These are phyloP conservation scores for Microplitis deprimator DNA, from an alignment of 2,888 invertebrate genomes.

Conservation along the genomic window DNA sequence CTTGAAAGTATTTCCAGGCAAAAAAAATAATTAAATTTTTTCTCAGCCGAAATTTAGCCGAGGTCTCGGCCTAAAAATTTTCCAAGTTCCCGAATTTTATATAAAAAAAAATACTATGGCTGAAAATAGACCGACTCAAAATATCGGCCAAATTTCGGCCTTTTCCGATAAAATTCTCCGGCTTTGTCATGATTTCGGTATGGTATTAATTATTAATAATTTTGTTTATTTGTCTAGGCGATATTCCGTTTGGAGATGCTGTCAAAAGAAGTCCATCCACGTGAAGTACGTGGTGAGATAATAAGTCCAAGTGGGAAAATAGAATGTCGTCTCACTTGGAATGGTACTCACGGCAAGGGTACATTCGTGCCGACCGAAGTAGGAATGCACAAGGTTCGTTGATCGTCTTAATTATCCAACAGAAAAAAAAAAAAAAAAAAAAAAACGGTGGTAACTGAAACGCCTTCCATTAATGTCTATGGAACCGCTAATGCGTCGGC, in stretches of 20 bases:
- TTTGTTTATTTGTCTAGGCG: constrained; percentile 73
- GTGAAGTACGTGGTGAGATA: constrained; percentile 83
- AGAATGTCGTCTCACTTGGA: constrained; percentile 72
- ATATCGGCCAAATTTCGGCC: too few relatives aligned
- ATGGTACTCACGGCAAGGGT: constrained; percentile 78
- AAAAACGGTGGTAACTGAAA: background rate
- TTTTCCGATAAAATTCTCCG: too few relatives aligned
- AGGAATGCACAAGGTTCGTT: constrained; percentile 88
- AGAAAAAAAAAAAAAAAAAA: constrained; percentile 14
- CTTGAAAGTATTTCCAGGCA: background rate
- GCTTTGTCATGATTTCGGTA: too few relatives aligned
- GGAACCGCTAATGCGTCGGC: background rate
- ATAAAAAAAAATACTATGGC: too few relatives aligned
- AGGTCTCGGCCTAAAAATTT: too few relatives aligned
- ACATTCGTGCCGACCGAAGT: constrained; percentile 90
- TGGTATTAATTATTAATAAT: background rate
- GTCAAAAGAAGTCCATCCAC: constrained; percentile 79
- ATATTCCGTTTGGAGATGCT: constrained; percentile 84
- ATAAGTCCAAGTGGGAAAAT: constrained; percentile 83
- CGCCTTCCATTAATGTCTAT: background rate
- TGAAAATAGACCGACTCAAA: too few relatives aligned
- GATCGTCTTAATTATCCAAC: constrained; percentile 21
- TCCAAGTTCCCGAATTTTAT: too few relatives aligned
- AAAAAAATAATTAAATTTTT: too few relatives aligned
- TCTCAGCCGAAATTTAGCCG: too few relatives aligned